These are phyloP conservation scores for Trematomus bernacchii DNA, from an alignment of 2,797 vertebrate species.

Conservation along the genomic window DNA sequence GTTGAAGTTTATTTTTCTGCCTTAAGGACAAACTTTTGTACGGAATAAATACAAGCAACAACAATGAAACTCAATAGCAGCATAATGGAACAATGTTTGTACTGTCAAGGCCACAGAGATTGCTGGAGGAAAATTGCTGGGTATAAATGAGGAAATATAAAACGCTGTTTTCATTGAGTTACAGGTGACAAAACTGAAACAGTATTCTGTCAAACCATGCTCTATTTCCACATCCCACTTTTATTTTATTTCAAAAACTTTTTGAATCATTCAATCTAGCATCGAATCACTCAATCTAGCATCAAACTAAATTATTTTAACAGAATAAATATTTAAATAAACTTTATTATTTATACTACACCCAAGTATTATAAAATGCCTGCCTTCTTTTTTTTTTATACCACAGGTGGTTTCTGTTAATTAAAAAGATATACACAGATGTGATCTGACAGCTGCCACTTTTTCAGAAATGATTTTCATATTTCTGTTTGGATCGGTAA, in stretches of 20 bases:
- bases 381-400: too few species aligned
- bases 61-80: neutral
- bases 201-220: neutral
- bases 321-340: neutral
- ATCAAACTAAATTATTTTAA: neutral
- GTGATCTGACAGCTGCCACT: constrained; percentile 37
- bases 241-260: neutral
- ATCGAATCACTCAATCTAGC: neutral
- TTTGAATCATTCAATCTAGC: constrained; percentile 12
- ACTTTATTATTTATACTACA: neutral
- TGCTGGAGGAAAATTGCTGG: neutral
- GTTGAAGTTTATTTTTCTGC: constrained; percentile 14
- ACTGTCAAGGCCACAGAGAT: neutral
- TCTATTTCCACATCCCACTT: neutral
- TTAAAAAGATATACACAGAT: constrained; percentile 2
- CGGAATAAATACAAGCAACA: neutral
- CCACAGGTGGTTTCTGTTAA: neutral
- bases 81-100: neutral
- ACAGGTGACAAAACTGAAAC: constrained; percentile 3
- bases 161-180: neutral
- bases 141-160: neutral
- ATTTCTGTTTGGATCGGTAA: constrained; percentile 33
- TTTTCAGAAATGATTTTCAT: constrained; percentile 28
- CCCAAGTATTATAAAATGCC: neutral
- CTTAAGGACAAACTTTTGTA: neutral